phyloP scores from a whole-genome alignment of 2,888 invertebrate genomes.

The Ptilodon capucinus region DNA sequence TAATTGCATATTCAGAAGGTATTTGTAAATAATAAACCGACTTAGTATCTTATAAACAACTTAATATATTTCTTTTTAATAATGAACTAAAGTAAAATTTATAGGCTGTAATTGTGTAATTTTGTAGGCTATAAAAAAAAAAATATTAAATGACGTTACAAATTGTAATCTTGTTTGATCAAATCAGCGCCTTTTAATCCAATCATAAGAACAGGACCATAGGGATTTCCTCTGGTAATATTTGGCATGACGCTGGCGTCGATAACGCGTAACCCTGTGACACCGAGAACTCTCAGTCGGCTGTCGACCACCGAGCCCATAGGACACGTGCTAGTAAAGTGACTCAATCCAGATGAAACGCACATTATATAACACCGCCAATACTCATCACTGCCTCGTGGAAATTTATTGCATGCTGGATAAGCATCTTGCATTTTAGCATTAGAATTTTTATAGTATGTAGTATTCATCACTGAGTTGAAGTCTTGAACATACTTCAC shows the following conservation, averaged over 20 bases:
- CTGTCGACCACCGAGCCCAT: slow-evolving; percentile 45
- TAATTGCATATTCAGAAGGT: too few species aligned
- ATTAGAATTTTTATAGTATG: slow-evolving; percentile 32
- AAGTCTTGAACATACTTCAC: slow-evolving; percentile 32
- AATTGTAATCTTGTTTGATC: slow-evolving; percentile 31
- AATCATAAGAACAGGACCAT: slow-evolving; percentile 38
- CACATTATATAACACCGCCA: slow-evolving; percentile 41
- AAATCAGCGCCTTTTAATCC: slow-evolving; percentile 45
- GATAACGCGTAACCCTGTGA: slow-evolving; percentile 32
- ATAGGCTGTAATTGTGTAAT: too few species aligned
- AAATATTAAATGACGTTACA: too few species aligned
- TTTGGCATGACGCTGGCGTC: slow-evolving; percentile 41
- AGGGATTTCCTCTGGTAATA: slow-evolving; percentile 31
- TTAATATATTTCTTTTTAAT: too few species aligned
- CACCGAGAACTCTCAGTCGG: slow-evolving; percentile 31
- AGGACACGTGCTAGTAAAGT: slow-evolving; percentile 40
- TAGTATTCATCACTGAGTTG: slow-evolving; percentile 33
- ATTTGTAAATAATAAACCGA: too few species aligned
- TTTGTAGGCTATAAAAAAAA: too few species aligned
- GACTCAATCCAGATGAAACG: slow-evolving; percentile 34
- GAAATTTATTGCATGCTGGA: slow-evolving; percentile 28
- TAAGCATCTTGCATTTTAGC: slow-evolving; percentile 28
- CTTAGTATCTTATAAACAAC: too few species aligned
- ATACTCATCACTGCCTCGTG: slow-evolving; percentile 32
- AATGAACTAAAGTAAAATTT: too few species aligned